Conservation (phyloP, 2,888 invertebrate genomes). For the Volucella inflata region DNA sequence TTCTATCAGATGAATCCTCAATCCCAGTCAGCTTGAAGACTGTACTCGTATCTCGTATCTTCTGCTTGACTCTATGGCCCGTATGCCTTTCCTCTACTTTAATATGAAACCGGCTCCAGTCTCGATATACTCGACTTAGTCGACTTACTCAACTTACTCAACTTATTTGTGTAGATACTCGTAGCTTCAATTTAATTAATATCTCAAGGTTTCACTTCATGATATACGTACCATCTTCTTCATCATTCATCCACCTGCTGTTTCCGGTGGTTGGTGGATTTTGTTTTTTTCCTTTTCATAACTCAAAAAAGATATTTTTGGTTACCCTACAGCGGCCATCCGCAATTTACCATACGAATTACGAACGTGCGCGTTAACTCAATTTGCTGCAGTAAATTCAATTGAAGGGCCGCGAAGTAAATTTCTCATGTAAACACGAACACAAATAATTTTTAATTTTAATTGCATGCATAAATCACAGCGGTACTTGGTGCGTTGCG, state of each 20-base stretch:
- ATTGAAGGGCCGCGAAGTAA: slow-evolving; percentile 51
- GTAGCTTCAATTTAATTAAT: no score
- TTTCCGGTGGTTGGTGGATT: slow-evolving; percentile 39
- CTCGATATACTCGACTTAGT: not conserved
- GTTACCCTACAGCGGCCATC: slow-evolving; percentile 18
- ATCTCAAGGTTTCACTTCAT: no score
- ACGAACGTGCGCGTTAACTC: slow-evolving; percentile 42
- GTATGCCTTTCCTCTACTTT: no score
- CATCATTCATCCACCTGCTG: not conserved
- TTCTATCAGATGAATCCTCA: slow-evolving; percentile 41
- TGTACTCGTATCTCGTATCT: no score
- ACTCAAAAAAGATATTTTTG: slow-evolving; percentile 35
- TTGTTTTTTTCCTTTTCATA: slow-evolving; percentile 4
- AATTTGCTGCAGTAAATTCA: slow-evolving; percentile 58
- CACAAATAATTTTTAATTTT: slow-evolving; percentile 48
- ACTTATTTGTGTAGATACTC: slow-evolving; percentile 18
- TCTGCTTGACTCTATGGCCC: no score
- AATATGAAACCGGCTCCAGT: no score
- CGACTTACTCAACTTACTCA: not conserved
- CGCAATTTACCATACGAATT: slow-evolving; percentile 10
- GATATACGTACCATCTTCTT: no score
- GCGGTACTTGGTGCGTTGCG: not conserved
- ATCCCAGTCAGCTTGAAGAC: not conserved
- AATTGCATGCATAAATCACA: slow-evolving; percentile 66
- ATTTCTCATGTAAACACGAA: slow-evolving; percentile 64